These are phyloP conservation scores for Acanthacorydalis orientalis DNA, from an alignment of 2,888 invertebrate genomes.

Conservation along the genomic window DNA sequence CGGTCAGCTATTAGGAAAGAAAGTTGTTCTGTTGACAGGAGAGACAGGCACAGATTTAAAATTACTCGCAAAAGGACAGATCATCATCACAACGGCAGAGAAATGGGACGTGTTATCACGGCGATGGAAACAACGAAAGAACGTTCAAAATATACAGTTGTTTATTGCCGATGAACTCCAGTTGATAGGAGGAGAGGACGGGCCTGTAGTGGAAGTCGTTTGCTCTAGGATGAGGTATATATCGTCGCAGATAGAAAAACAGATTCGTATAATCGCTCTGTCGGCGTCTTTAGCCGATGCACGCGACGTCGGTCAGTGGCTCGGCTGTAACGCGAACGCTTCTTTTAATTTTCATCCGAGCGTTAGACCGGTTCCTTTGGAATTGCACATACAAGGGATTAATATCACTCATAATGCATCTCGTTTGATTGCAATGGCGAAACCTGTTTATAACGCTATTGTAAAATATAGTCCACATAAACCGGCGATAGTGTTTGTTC, in stretches of 20 bases:
- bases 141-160: slow-evolving; percentile 90
- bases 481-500: slow-evolving; percentile 82
- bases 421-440: slow-evolving; percentile 91
- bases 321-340: slow-evolving; percentile 82
- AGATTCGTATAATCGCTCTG: slow-evolving; percentile 84
- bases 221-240: slow-evolving; percentile 91
- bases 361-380: slow-evolving; percentile 86
- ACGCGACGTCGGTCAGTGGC: slow-evolving; percentile 88
- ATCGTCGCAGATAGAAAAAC: slow-evolving; percentile 78
- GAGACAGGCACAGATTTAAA: slow-evolving; percentile 97
- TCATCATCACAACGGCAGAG: slow-evolving; percentile 94
- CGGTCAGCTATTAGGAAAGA: slow-evolving; percentile 58
- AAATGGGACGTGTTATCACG: slow-evolving; percentile 98
- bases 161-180: slow-evolving; percentile 96
- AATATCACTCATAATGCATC: slow-evolving; percentile 97
- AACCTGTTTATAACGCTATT: slow-evolving; percentile 91
- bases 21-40: slow-evolving; percentile 84
- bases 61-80: slow-evolving; percentile 76
- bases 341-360: slow-evolving; percentile 99
- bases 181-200: slow-evolving; percentile 73
- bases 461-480: slow-evolving; percentile 65
- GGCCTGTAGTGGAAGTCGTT: slow-evolving; percentile 85
- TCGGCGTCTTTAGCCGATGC: slow-evolving; percentile 91
- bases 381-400: slow-evolving; percentile 92
- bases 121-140: slow-evolving; percentile 97